A percentile compares a stretch with the other conserved stretches of the same genome.
Conservation (phyloP, 2,888 invertebrate genomes). For the Mesochorus sp. region DNA sequence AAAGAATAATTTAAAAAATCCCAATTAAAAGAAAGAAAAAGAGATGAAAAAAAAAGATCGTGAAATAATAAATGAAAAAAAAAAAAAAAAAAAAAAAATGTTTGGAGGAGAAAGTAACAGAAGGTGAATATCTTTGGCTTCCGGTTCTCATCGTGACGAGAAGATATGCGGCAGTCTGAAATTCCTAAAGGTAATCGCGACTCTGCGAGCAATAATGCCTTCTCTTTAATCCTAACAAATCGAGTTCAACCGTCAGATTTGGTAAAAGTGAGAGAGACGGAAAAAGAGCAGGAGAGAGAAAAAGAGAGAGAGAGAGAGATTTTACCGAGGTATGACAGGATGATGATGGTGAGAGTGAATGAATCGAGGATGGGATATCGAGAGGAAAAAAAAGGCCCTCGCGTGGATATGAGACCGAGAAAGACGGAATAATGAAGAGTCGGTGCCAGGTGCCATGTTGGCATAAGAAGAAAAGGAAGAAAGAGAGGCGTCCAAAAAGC, state of each 20-base stretch:
- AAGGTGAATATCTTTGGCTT: constrained; percentile 35
- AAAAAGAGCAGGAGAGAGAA: constrained; percentile 67
- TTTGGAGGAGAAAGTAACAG: constrained; percentile 39
- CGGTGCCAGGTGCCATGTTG: constrained; percentile 79
- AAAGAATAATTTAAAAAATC: background rate
- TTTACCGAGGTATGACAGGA: constrained; percentile 15
- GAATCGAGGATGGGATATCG: constrained; percentile 14
- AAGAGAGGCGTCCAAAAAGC: constrained; percentile 77
- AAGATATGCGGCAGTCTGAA: constrained; percentile 10
- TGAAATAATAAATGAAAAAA: too few relatives aligned
- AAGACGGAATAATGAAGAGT: constrained; percentile 73
- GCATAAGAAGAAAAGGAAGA: constrained; percentile 69
- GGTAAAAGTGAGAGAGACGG: constrained; percentile 27
- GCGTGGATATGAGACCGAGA: constrained; percentile 31
- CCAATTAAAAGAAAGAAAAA: background rate
- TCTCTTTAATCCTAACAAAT: constrained; percentile 80
- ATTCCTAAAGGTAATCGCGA: constrained; percentile 38
- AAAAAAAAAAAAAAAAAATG: constrained; percentile 1
- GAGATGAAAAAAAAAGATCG: background rate
- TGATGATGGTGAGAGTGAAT: constrained; percentile 33
- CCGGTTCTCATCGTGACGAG: constrained; percentile 60
- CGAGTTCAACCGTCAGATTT: constrained; percentile 77
- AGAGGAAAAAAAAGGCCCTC: constrained; percentile 32
- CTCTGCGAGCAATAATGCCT: background rate
- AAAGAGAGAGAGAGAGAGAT: constrained; percentile 53